These are phyloP conservation scores for Trachymyrmex septentrionalis DNA, from an alignment of 1,140 invertebrate genomes.

Conservation along the genomic window DNA sequence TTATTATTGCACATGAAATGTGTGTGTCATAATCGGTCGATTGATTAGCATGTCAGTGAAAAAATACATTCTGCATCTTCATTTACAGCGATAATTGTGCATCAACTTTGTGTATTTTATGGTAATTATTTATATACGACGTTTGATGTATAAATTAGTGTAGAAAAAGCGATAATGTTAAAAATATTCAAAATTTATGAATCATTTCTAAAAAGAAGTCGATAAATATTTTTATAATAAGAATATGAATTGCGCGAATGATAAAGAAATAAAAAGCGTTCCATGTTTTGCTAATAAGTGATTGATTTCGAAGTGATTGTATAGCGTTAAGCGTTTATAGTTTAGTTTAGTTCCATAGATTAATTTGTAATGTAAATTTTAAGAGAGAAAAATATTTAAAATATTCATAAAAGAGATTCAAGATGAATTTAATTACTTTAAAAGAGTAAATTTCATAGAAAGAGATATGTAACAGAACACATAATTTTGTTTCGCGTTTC, in stretches of 20 bases:
- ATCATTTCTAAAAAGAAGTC: background rate
- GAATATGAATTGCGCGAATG: background rate
- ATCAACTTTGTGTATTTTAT: background rate
- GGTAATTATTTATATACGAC: slow-evolving; percentile 10
- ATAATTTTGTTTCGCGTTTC: slow-evolving; percentile 39
- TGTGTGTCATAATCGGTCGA: background rate
- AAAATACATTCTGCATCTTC: slow-evolving; percentile 33
- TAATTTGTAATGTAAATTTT: background rate
- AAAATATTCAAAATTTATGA: background rate
- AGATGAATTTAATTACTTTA: slow-evolving; percentile 39
- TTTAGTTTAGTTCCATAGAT: background rate
- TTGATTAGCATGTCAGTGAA: slow-evolving; percentile 20
- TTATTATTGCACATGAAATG: slow-evolving; percentile 7
- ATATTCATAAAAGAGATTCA: slow-evolving; percentile 16
- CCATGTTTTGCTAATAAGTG: background rate
- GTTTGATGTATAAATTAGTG: background rate
- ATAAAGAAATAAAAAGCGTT: background rate
- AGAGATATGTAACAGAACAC: slow-evolving; percentile 58
- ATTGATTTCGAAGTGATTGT: background rate
- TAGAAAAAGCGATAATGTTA: background rate
- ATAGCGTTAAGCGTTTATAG: background rate
- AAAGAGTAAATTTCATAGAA: slow-evolving; percentile 23
- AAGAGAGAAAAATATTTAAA: slow-evolving; percentile 29
- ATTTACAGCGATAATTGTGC: background rate
- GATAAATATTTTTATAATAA: slow-evolving; percentile 8